Base-by-base conservation (phyloP, 2,888 invertebrate species). In the Sycophila texana region DNA sequence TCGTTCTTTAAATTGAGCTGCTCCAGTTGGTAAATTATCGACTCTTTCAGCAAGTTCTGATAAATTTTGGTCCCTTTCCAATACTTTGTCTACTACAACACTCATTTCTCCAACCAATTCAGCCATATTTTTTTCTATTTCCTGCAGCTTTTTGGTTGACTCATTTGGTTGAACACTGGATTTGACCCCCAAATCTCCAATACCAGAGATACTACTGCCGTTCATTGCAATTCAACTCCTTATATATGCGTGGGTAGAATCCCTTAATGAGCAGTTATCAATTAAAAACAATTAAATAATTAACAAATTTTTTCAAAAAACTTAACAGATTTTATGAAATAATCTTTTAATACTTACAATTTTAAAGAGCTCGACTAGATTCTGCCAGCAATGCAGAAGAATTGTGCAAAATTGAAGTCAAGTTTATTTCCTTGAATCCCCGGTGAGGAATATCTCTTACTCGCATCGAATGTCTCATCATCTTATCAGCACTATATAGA, bases 1-100 rank as follows among this genome's bases (percentile, higher is more conserved):
- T 90, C 97, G 97, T 87, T 98, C 98, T 91, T 98, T 98, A 90
- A 98, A 99, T 88, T 98, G 97, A 87, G 98, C 98, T 72, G 98
- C 98, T 61, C 97, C 97, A 89, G 97, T 96, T 89, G 97, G 97
- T 77, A 98, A 91, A 80, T 97, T 98, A 93, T 98, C 98, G 89
- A 98, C 98, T 92, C 98, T 94, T 91, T 98, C 97, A 89, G 98
- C 98, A 81, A 98, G 92, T 91, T 98, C 98, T 55, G 98, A 97
- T 83, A 99, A 92, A 91, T 98, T 98, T 88, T 96, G 96, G 93
- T 99, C 98, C 89, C 98, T 93, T 91, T 98, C 98, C 84, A 99
- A 91, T 22, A 99, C 98, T 91, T 98, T 98, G 89, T 98, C 98
- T 71, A 98, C 98, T 13, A 12, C 12, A 22, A 22, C 22, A 20